Base-by-base conservation (phyloP, 2,113 vertebrate genomes). In the Crotalus viridis region DNA sequence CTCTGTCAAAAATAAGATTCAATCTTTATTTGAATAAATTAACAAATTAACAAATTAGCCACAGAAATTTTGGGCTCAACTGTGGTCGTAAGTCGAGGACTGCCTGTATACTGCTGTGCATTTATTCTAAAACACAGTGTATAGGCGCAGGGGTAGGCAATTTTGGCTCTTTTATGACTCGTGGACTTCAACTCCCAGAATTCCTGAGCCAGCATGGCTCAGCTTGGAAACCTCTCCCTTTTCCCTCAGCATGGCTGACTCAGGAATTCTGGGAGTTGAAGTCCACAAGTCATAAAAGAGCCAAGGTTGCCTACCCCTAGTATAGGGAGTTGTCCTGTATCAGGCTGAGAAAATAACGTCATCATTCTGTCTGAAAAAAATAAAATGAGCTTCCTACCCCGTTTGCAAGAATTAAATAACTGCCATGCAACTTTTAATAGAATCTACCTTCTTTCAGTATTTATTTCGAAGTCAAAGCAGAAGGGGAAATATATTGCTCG, bases 361-460 rank as follows among this genome's bases (percentile, higher is more conserved):
- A 39, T 17, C 6, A 13, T 13, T 69, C 28, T 69, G 28, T 69
- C 12, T 33, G 64, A 69, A 69, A 43, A 64, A 81, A 9, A 43
- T 81, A 43, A 81, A 81, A 81, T 43, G 33, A 43, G 74, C 17
- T 81, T 43, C 74, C 74, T 81, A 95, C 64, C 52, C 51, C 51
- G 55, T 87, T 90, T 39, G 91, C 81, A 28, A 95, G 87, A 96
- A 96, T 96, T 96, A 95, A 96, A 96, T 97, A 96, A 93, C 94
- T 39, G 15, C 93, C 96, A 96, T 96, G 94, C 89, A 94, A 96
- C 94, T 95, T 96, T 90, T 96, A 96, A 96, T 96, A 95, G 93
- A 90, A 96, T 94, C 59, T 51, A 90, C 59, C 54, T 59, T 7
- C 17, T 21, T 81, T 43, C 17, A 88, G 93, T 95, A 94, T 51